Conservation (phyloP, 1,140 invertebrate species). For the Tribolium madens region DNA sequence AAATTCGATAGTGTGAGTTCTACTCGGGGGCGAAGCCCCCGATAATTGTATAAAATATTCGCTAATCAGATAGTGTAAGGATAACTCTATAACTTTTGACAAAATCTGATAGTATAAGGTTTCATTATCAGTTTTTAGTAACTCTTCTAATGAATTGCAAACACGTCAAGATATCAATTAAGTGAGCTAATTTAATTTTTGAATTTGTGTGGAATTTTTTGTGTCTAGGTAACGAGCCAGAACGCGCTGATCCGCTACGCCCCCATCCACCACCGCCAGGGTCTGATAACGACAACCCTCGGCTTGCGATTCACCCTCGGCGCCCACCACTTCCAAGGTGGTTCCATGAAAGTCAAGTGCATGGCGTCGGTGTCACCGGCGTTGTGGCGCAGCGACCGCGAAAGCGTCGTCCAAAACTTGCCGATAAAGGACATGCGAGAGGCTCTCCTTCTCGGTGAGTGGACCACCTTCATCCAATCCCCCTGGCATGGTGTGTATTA, state of each 20-base stretch:
- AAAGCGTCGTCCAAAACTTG: constrained; percentile 69
- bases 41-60: too few species aligned
- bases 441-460: constrained; percentile 71
- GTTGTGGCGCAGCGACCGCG: constrained; percentile 70
- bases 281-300: constrained; percentile 69
- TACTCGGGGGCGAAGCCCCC: too few species aligned
- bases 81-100: too few species aligned
- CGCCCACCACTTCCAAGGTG: constrained; percentile 68
- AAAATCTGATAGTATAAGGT: too few species aligned
- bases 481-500: constrained; percentile 44
- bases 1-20: too few species aligned
- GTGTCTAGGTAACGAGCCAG: constrained; percentile 65
- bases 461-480: constrained; percentile 50
- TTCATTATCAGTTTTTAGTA: too few species aligned
- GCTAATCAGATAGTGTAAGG: too few species aligned
- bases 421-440: constrained; percentile 72
- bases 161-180: too few species aligned
- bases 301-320: constrained; percentile 69
- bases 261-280: constrained; percentile 68
- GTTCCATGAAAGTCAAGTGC: constrained; percentile 72
- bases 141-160: too few species aligned
- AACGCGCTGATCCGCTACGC: constrained; percentile 68
- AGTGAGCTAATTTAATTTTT: too few species aligned
- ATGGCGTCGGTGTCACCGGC: constrained; percentile 71
- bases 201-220: too few species aligned